These are phyloP conservation scores for Taenioides sp. DNA, from an alignment of 2,797 vertebrate genomes.

Conservation along the genomic window DNA sequence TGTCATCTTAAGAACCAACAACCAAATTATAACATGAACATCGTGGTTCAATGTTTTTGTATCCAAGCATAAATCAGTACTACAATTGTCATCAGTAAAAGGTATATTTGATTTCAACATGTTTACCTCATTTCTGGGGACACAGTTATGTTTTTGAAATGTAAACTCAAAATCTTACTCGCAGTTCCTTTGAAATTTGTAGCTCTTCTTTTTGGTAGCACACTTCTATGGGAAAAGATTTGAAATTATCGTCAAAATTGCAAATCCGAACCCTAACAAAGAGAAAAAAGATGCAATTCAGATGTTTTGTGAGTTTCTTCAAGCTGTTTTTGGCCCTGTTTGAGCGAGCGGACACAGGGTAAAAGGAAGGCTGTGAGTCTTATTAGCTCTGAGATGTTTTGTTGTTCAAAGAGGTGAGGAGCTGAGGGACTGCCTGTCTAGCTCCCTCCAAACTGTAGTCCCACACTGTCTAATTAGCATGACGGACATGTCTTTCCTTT, in stretches of 20 bases:
- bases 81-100: too few species aligned
- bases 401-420: conserved; percentile 23
- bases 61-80: too few species aligned
- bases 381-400: conserved; percentile 7
- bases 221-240: neutral
- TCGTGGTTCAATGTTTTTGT: too few species aligned
- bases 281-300: neutral
- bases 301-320: neutral
- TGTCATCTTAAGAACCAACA: too few species aligned
- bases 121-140: too few species aligned
- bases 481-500: conserved; percentile 9
- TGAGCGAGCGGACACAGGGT: neutral
- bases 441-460: conserved; percentile 13
- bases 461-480: conserved; percentile 26
- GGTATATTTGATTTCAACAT: too few species aligned
- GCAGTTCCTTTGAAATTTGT: too few species aligned
- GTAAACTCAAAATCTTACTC: too few species aligned
- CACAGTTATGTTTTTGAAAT: too few species aligned
- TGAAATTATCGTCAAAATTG: neutral
- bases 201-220: too few species aligned
- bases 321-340: neutral
- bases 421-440: conserved; percentile 8
- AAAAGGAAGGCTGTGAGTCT: neutral
- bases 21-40: too few species aligned
- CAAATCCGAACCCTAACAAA: neutral